A percentile compares a stretch with the other conserved stretches of the same genome.
phyloP scores from a whole-genome alignment of 2,797 vertebrate species.

The Sebastes steindachneri region DNA sequence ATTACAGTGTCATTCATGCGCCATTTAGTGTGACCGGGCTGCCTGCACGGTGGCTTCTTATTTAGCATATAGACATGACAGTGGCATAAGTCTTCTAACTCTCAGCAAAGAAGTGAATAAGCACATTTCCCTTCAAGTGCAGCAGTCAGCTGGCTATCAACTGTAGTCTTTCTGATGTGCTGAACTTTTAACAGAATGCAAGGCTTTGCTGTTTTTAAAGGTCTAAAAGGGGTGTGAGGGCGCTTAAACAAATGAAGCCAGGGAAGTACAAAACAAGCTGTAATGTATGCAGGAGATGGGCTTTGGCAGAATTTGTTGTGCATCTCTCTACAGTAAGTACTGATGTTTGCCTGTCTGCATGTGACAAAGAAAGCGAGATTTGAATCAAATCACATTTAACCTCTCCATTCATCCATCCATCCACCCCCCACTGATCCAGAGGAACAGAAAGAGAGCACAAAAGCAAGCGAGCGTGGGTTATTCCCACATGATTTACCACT shows the following conservation, averaged over 20 bases:
- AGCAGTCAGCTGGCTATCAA: not conserved
- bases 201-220: not conserved
- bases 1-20: too few species aligned
- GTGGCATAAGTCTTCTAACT: not conserved
- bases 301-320: not conserved
- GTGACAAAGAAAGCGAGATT: constrained; percentile 38
- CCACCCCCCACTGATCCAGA: constrained; percentile 27
- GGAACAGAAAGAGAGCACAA: constrained; percentile 28
- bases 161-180: not conserved
- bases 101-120: not conserved
- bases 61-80: not conserved
- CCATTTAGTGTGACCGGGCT: too few species aligned
- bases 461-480: constrained; percentile 43
- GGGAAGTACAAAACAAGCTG: not conserved
- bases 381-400: constrained; percentile 49
- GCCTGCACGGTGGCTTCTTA: not conserved
- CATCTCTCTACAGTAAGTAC: not conserved
- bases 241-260: not conserved
- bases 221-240: not conserved
- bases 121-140: not conserved
- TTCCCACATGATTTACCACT: constrained; percentile 72
- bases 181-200: not conserved
- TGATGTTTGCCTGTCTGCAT: constrained; percentile 10
- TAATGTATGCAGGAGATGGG: not conserved
- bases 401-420: constrained; percentile 36